A percentile compares a stretch with the other conserved stretches of the same genome.
These are phyloP conservation scores for Pachyuromys duprasi DNA, from an alignment of 2,797 vertebrate species.

Conservation along the genomic window DNA sequence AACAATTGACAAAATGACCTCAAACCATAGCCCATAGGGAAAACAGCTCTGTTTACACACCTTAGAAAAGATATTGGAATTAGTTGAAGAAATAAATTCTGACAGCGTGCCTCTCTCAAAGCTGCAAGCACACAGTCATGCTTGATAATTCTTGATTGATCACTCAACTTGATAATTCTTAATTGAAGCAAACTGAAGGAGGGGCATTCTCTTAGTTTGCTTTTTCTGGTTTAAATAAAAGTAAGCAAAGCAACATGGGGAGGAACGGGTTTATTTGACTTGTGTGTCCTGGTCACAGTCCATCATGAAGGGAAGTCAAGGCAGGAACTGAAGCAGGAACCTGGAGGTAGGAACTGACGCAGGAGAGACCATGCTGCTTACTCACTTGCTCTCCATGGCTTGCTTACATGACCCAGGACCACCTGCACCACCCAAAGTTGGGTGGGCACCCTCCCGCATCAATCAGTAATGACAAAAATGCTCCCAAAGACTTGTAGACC, in stretches of 20 bases:
- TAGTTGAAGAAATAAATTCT: slow-evolving; percentile 44
- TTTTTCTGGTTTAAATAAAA: background rate
- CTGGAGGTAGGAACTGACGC: background rate
- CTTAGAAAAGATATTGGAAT: background rate
- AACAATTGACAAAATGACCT: background rate
- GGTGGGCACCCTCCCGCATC: background rate
- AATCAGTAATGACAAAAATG: background rate
- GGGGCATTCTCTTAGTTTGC: background rate
- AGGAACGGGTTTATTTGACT: background rate
- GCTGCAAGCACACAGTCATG: slow-evolving; percentile 8
- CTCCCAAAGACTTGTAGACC: background rate
- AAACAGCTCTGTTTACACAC: background rate
- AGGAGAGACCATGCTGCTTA: background rate
- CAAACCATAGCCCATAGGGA: slow-evolving; percentile 24
- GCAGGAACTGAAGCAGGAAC: background rate
- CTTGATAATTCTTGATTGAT: background rate
- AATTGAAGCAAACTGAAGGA: background rate
- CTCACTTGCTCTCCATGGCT: background rate
- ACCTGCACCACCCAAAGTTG: background rate
- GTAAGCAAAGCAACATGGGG: background rate
- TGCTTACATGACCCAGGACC: background rate
- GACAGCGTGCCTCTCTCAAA: background rate
- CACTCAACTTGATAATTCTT: background rate
- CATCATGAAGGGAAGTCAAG: background rate
- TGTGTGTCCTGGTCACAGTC: background rate